Evolutionary conservation across 2,888 invertebrate species (phyloP).

Genomic region (Phaonia tiefii): DNA sequence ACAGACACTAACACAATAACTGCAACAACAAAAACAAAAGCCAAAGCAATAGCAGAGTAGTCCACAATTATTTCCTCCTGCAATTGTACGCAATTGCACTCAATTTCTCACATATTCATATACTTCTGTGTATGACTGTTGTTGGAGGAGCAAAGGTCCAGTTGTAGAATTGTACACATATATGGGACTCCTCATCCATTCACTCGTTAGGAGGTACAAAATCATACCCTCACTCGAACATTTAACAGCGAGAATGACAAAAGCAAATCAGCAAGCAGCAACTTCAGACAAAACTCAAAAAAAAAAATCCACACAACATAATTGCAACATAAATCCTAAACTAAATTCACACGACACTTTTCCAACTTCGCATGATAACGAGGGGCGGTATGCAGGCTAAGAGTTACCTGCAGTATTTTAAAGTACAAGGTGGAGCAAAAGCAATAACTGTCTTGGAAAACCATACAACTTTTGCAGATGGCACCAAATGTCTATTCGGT

Average conservation of each 20-base stretch:
- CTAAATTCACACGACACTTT: slow-evolving; percentile 64
- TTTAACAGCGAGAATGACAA: slow-evolving; percentile 40
- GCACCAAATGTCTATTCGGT: too few species aligned
- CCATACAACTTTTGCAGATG: too few species aligned
- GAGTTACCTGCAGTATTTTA: too few species aligned
- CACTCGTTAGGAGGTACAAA: background rate
- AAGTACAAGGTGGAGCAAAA: too few species aligned
- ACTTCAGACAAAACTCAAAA: too few species aligned
- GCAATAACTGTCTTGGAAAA: too few species aligned
- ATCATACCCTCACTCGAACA: slow-evolving; percentile 15
- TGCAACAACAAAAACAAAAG: slow-evolving; percentile 41
- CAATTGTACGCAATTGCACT: slow-evolving; percentile 8
- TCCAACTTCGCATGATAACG: background rate
- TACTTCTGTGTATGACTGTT: slow-evolving; percentile 19
- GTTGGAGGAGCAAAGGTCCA: slow-evolving; percentile 57
- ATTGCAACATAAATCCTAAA: slow-evolving; percentile 63
- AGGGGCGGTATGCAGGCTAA: background rate
- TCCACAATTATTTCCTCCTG: slow-evolving; percentile 10
- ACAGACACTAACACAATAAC: slow-evolving; percentile 15
- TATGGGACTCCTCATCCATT: slow-evolving; percentile 1
- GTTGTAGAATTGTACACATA: slow-evolving; percentile 41
- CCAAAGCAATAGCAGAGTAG: background rate
- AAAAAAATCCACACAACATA: slow-evolving; percentile 48
- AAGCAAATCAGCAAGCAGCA: slow-evolving; percentile 75
- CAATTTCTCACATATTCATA: background rate